Evolutionary conservation across 2,113 vertebrate species (phyloP).

Genomic region (Vimba vimba): DNA sequence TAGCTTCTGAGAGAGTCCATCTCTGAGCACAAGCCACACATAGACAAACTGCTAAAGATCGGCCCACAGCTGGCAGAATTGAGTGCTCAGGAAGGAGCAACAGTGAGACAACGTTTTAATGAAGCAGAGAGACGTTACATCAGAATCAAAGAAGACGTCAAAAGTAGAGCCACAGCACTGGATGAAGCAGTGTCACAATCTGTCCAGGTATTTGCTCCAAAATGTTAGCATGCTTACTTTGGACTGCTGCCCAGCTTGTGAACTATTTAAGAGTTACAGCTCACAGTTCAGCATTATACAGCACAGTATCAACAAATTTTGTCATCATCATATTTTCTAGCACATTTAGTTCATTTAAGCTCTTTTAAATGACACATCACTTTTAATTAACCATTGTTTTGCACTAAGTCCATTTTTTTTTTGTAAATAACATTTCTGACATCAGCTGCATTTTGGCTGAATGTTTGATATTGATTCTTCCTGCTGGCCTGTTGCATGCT

Average conservation of each 20-base stretch:
- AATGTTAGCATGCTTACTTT: not conserved
- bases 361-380: not conserved
- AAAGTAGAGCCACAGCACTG: constrained; percentile 83
- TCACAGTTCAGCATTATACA: not conserved
- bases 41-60: constrained; percentile 97
- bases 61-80: constrained; percentile 92
- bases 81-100: constrained; percentile 86
- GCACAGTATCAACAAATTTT: not conserved
- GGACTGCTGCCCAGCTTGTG: not conserved
- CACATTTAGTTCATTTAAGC: not conserved
- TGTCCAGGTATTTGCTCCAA: constrained; percentile 81
- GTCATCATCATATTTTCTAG: not conserved
- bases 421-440: constrained; percentile 5
- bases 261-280: not conserved
- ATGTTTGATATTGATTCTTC: constrained; percentile 41
- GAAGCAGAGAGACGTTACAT: constrained; percentile 83
- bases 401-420: not conserved
- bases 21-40: constrained; percentile 96
- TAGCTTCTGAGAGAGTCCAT: constrained; percentile 95
- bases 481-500: constrained; percentile 69
- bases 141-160: constrained; percentile 92
- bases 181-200: constrained; percentile 95
- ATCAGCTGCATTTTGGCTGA: constrained; percentile 6
- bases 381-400: not conserved
- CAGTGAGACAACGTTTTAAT: constrained; percentile 83